A percentile compares a stretch with the other conserved stretches of the same genome.
Evolutionary conservation across 2,113 vertebrate genomes (phyloP).

Genomic region (Egretta garzetta): DNA sequence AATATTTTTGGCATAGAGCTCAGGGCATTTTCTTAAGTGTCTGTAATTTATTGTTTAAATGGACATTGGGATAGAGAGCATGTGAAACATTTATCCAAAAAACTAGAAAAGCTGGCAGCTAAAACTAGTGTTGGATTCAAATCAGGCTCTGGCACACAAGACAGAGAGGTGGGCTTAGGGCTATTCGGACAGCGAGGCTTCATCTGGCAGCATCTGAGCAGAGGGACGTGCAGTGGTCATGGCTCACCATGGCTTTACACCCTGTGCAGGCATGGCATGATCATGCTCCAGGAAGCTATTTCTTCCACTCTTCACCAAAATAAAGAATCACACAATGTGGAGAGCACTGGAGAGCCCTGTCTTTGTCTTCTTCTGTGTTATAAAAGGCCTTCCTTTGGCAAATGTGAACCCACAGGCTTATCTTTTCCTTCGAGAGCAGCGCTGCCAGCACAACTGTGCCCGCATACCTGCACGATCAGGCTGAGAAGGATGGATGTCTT

Average conservation of each 20-base stretch:
- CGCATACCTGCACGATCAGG: not conserved
- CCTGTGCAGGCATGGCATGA: no score
- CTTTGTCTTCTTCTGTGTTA: not conserved
- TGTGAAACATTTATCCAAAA: not conserved
- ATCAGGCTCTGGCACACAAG: not conserved
- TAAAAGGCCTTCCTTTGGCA: not conserved
- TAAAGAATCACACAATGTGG: not conserved
- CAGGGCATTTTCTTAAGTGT: not conserved
- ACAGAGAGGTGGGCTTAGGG: not conserved
- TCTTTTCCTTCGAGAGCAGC: not conserved
- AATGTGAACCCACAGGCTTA: not conserved
- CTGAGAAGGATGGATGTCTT: not conserved
- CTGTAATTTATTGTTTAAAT: not conserved
- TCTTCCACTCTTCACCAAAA: not conserved
- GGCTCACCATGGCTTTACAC: not conserved
- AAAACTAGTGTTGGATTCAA: not conserved
- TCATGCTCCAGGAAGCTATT: not conserved
- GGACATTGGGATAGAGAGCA: not conserved
- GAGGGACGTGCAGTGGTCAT: accelerated
- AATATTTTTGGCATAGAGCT: not conserved
- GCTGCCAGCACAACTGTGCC: not conserved
- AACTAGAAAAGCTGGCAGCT: not conserved
- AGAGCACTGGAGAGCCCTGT: not conserved
- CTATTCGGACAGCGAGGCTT: not conserved
- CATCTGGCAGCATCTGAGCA: not conserved